Evolutionary conservation across 2,888 invertebrate species (phyloP).

Genomic region (Tryphoninae sp.): DNA sequence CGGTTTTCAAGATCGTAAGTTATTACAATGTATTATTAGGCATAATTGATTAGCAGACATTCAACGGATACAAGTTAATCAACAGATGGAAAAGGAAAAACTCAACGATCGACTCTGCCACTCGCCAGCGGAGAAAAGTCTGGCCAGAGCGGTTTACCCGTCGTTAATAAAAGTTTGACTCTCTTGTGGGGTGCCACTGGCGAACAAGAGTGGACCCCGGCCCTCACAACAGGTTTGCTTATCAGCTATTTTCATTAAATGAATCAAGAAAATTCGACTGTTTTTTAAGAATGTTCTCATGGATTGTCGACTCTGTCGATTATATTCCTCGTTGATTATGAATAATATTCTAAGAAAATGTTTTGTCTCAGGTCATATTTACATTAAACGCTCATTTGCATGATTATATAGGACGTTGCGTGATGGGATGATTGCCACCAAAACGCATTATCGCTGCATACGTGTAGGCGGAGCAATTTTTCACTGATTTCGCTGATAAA

Average conservation of each 20-base stretch:
- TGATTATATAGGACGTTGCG: conserved; percentile 41
- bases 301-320: conserved; percentile 41
- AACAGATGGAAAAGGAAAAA: conserved; percentile 74
- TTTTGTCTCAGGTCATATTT: conserved; percentile 45
- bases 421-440: conserved; percentile 14
- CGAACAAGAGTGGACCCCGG: conserved; percentile 98
- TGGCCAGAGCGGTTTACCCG: conserved; percentile 67
- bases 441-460: not conserved
- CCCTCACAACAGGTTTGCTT: conserved; percentile 92
- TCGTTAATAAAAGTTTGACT: conserved; percentile 84
- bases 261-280: not conserved
- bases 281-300: conserved; percentile 34
- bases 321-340: conserved; percentile 56
- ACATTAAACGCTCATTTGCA: conserved; percentile 48
- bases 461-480: not conserved
- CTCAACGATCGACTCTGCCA: conserved; percentile 70
- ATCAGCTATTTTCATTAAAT: conserved; percentile 19
- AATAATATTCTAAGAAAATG: conserved; percentile 56
- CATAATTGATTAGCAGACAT: conserved; percentile 7
- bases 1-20: conserved; percentile 83
- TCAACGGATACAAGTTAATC: conserved; percentile 48
- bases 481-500: not conserved
- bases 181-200: conserved; percentile 97
- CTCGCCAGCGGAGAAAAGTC: conserved; percentile 75
- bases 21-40: conserved; percentile 3